Base-by-base conservation (phyloP, 2,888 invertebrate genomes). In the Drosophila niveifrons region DNA sequence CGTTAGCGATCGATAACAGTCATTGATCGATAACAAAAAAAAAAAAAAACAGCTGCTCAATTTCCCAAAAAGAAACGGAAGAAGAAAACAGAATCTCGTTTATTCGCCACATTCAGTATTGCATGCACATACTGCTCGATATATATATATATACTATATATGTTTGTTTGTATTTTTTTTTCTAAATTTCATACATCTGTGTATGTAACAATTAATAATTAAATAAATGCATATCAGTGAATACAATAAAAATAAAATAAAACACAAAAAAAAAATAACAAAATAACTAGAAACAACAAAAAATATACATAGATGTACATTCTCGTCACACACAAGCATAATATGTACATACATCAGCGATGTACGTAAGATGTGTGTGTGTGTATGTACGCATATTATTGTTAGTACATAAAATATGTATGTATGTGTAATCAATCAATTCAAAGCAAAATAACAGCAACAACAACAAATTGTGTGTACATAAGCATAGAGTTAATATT, bases 211-310 rank as follows among this genome's bases (percentile, higher is more conserved):
- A 70, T 59, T 81, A 76, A 73, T 78, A 79, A 74, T 71, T 81
- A 76, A 79, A 82, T 80, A 78, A 82, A 82, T 82, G 86, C 82
- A 82, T 82, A 82, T 82, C 82, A 82, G 63, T 80, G 74, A 80
- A 78, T 68, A 82, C 82, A 85, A 82, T 85, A 80, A 78, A 67
- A 58, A 80, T 66, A 62, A 28, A 6, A 36, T 1, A 29, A 51
- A 48, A 18, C 48, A 72, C 43, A 34, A n/a, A 34, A 11, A 34
- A 10, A 34, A 3, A n/a, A 36, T 6, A 23, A 23, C 58, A 28
- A 44, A n/a, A 47, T 23, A 6, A 36, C 3, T 17, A 51, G 46
- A 18, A 52, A 72, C 51, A 36, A 36, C 11, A 3, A 36, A 11
- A 36, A 6, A 36, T n/a, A 55, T 34, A 56, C 15, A 55, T 34